Evolutionary conservation across 1,140 invertebrate species (phyloP), one percentile per base, ranked within the genome.

Genomic region (Papilio dardanus): DNA sequence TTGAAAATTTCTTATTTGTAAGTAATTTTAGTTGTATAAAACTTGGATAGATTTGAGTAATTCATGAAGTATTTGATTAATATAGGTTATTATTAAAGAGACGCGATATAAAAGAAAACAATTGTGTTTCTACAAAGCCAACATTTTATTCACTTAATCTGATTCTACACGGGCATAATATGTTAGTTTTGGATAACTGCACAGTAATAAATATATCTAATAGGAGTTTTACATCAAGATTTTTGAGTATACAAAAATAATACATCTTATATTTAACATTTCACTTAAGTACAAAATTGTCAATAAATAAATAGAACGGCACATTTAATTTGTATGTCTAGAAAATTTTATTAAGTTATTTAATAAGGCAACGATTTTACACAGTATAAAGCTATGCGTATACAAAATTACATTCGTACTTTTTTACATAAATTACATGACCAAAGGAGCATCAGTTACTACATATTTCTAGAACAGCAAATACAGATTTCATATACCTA

Each of bases 281-380:
- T 35, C 30, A 69, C 33, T 46, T 68, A 28, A 71, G 68, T 71
- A 71, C 68, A 42, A 42, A 71, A 54, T 31, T 50, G n/a, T 73
- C 46, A 54, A 73, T 73, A 73, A 73, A 73, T 73, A 73, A 73
- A 73, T 50, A 54, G 8, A 58, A 58, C 54, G 46, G 28, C 69
- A 54, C 69, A 73, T 31, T 73, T 31, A 73, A 73, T 1, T 58
- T 58, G 12, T 58, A 12, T 28, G 12, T 58, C 54, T 28, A 58
- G n/a, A 58, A 24, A 54, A 12, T 3, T 58, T 30, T 58, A 28
- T 28, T 12, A 28, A 14, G 24, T 58, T 77, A 73, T 79, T 77
- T 40, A 65, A 75, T 85, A 90, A 86, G 86, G 86, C 86, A 83
- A 85, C 78, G 77, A 68, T 58, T 28, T 58, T 85, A 79, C 10